Base-by-base conservation (phyloP, 2,888 invertebrate genomes). In the Ichneumoninae sp. region DNA sequence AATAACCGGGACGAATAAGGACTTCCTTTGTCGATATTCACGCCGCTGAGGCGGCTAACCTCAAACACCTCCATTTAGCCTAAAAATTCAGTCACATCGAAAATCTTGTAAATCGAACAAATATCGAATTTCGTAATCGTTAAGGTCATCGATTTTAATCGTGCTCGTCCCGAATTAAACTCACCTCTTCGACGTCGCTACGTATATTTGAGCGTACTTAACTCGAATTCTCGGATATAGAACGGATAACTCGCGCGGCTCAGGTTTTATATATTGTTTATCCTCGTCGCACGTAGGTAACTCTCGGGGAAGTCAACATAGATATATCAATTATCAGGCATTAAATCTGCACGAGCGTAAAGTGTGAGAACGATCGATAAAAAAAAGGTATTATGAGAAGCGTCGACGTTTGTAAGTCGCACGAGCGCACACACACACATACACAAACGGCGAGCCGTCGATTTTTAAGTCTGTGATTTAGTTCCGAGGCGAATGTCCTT, bases 381-480 rank as follows among this genome's bases (percentile, higher is more conserved):
- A 57, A 57, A 57, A 57, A 57, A 13, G 26, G 13, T 57, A 26
- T 57, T 10, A 13, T 57, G 57, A 47, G 44, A 57, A 57, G 22
- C 22, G 54, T 26, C 57, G 26, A 57, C 57, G 57, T 22, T 47
- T 57, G 26, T 26, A 22, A 22, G 3, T 40, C 57, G 19, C 22
- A 26, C 57, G 26, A 19, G 57, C 57, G 57, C 57, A 4, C 13
- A 26, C 57, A 19, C 19, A 19, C 26, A 26, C 57, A 57, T 4
- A 10, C 26, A 1, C 7, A 47, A 47, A 10, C 8, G 40, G 40
- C 40, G 8, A 47, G 16, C 44, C 26, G 54, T 22, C 22, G 57
- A 26, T 57, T 57, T 26, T 57, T 5, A 54, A 57, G 57, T 26
- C 57, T 47, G 44, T 16, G 26, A 57, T 57, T 57, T 57, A 57